Evolutionary conservation across 2,888 invertebrate genomes (phyloP), one percentile per base, ranked within the genome.

Genomic region (Cheilosia scutellata): DNA sequence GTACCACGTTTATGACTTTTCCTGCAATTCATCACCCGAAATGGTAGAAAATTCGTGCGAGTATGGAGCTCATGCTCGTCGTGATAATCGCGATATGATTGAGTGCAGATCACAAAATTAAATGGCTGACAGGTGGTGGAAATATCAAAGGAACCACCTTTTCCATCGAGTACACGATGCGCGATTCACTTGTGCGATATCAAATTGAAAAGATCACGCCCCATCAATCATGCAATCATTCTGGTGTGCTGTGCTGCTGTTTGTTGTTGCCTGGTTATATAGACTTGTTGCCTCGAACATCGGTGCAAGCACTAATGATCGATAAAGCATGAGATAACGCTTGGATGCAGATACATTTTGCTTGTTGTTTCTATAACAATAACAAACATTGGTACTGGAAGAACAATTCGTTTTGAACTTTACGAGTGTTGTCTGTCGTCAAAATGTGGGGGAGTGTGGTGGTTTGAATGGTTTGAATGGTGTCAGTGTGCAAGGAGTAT

Each of bases 151-250:
- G 72, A 70, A 63, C 62, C 55, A 60, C 70, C 70, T 40, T 29
- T n/a, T 5, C 44, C 16, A n/a, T 13, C 55, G 37, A 1, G 37
- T 9, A 29, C 16, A 37, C 44, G 53, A 62, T 68, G 20, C 20
- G 51, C 78, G 57, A 78, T 78, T 68, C 51, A 66, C 29, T 82
- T 63, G 70, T 53, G 68, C 57, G 78, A 74, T 83, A 74, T 78
- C 74, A 47, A 47, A 74, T 83, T 83, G 71, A 65, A 75, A 75
- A 49, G 71, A 60, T 80, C 84, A 84, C 84, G 75, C 79, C 71
- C 80, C 79, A 84, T 84, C 84, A 84, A 84, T 84, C 84, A 84
- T 71, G 62, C 65, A 49, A 83, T 77, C 78, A 72, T 60, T 27
- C 51, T 53, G 7, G 11, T 25, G 51, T 25, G 9, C 4, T 25